Percentiles rank a stretch among this genome's conserved stretches.
phyloP scores from a whole-genome alignment of 1,140 invertebrate genomes.

The Polypedilum vanderplanki region DNA sequence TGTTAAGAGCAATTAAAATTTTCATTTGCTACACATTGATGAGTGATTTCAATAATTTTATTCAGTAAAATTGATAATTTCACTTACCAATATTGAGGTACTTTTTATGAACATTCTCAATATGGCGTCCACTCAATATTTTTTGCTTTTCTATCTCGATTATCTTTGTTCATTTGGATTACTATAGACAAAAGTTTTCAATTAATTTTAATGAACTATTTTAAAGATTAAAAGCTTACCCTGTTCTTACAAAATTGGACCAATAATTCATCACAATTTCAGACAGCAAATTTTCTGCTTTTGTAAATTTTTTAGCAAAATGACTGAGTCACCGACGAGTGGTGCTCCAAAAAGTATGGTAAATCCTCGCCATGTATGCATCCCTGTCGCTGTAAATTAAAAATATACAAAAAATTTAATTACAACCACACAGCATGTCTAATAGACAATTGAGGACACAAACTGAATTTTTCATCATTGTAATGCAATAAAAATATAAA shows the following conservation, averaged over 20 bases:
- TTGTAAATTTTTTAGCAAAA: conserved; percentile 79
- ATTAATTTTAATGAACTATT: too few relatives aligned
- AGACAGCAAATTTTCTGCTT: conserved; percentile 73
- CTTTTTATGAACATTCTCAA: conserved; percentile 83
- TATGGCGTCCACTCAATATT: conserved; percentile 87
- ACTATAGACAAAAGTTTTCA: too few relatives aligned
- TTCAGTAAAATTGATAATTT: conserved; percentile 14
- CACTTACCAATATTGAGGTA: conserved; percentile 78
- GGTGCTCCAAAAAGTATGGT: conserved; percentile 77
- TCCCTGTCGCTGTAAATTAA: conserved; percentile 55
- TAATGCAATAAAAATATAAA: too few relatives aligned
- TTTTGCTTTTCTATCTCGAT: conserved; percentile 62
- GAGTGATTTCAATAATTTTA: background rate
- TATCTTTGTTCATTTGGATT: conserved; percentile 78
- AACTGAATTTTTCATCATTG: too few relatives aligned
- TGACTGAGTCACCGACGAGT: conserved; percentile 62
- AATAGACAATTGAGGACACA: too few relatives aligned
- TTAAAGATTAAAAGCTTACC: too few relatives aligned
- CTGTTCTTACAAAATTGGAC: conserved; percentile 90
- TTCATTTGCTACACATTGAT: too few relatives aligned
- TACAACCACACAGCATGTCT: too few relatives aligned
- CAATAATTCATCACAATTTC: conserved; percentile 88
- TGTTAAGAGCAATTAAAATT: too few relatives aligned
- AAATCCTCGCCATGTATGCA: conserved; percentile 85
- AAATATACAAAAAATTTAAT: too few relatives aligned